phyloP scores from a whole-genome alignment of 2,888 invertebrate species.

The Tupiocoris notatus region DNA sequence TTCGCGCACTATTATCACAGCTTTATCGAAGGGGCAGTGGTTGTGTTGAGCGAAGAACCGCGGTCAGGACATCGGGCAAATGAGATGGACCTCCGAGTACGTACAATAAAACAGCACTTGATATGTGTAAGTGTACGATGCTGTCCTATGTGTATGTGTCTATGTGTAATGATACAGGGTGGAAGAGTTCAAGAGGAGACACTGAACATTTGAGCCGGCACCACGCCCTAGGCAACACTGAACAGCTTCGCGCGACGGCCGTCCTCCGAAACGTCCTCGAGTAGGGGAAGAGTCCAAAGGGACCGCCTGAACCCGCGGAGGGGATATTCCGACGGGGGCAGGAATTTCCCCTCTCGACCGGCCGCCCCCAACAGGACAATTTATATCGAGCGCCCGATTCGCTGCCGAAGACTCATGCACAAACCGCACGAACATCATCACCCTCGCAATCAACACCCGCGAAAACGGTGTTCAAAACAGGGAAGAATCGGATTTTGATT shows the following conservation, averaged over 20 bases:
- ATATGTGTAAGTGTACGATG: constrained; percentile 19
- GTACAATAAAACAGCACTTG: constrained; percentile 30
- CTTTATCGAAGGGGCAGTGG: constrained; percentile 16
- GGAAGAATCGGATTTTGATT: too few species aligned
- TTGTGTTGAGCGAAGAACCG: constrained; percentile 5
- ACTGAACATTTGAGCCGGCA: constrained; percentile 40
- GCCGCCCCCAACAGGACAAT: constrained; percentile 26
- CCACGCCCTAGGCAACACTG: constrained; percentile 45
- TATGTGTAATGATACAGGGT: neutral
- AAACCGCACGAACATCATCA: constrained; percentile 5
- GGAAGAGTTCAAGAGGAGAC: constrained; percentile 13
- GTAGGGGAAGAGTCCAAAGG: neutral
- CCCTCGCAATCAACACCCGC: too few species aligned
- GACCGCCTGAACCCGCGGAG: neutral
- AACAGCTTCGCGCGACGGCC: neutral
- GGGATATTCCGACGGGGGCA: neutral
- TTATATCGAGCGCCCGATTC: constrained; percentile 40
- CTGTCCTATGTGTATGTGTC: neutral
- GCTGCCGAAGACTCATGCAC: neutral
- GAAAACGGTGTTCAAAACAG: too few species aligned
- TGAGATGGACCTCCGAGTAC: constrained; percentile 4
- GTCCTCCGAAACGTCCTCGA: neutral
- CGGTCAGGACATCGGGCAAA: constrained; percentile 42
- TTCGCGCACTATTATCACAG: constrained; percentile 37
- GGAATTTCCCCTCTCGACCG: constrained; percentile 1